A percentile compares a stretch with the other conserved stretches of the same genome.
Conservation (phyloP, 2,888 invertebrate genomes). For the Eustalomyia histrio region DNA sequence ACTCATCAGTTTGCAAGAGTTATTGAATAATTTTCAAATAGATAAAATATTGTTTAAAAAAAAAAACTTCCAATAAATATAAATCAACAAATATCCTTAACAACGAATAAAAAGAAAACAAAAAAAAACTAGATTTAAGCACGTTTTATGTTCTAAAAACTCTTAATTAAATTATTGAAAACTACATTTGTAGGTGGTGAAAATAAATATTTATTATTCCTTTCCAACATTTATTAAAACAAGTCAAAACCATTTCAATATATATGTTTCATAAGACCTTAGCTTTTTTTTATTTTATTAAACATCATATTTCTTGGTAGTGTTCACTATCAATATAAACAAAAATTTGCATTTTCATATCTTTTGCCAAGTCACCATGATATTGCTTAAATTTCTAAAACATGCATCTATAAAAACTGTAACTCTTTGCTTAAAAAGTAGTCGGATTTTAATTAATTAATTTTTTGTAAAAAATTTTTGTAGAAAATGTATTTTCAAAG, state of each 20-base stretch:
- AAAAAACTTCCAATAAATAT: not conserved
- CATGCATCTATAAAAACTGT: not conserved
- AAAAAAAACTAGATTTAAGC: no score
- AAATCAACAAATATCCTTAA: not conserved
- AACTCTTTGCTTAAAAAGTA: not conserved
- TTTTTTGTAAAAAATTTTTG: no score
- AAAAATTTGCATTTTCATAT: conserved; percentile 45
- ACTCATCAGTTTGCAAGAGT: not conserved
- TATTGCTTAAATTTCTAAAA: conserved; percentile 26
- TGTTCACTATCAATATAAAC: conserved; percentile 37
- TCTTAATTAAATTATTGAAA: not conserved
- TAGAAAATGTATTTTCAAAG: no score
- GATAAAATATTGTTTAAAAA: conserved; percentile 30
- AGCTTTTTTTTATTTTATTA: conserved; percentile 1
- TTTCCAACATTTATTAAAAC: not conserved
- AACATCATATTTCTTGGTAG: conserved; percentile 10
- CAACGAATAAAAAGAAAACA: no score
- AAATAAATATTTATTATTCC: not conserved
- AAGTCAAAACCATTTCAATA: conserved; percentile 22
- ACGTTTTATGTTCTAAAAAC: not conserved
- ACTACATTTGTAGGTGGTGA: not conserved
- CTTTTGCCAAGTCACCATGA: conserved; percentile 45
- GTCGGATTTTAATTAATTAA: not conserved
- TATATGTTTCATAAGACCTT: not conserved
- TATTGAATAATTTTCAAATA: conserved; percentile 1